phyloP scores from a whole-genome alignment of 2,888 invertebrate genomes.

The Sepioteuthis lessoniana region DNA sequence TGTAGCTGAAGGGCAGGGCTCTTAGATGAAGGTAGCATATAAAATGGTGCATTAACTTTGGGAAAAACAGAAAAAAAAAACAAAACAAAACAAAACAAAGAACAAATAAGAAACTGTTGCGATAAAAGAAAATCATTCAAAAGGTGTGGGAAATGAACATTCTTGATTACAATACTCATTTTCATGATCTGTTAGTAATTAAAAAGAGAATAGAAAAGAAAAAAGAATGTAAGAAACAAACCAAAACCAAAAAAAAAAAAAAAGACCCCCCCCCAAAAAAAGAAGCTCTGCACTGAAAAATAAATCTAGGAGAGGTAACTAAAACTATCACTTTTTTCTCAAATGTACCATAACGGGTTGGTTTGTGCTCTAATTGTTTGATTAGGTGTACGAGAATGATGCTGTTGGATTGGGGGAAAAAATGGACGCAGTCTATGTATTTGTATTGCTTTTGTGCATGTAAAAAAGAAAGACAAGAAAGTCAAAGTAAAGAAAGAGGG shows the following conservation, averaged over 20 bases:
- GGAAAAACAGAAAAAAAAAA: background rate
- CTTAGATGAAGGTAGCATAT: conserved; percentile 33
- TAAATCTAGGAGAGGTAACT: background rate
- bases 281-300: background rate
- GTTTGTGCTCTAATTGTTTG: conserved; percentile 33
- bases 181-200: conserved; percentile 23
- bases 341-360: background rate
- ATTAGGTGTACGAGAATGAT: background rate
- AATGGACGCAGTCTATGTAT: background rate
- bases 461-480: background rate
- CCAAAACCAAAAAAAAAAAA: background rate
- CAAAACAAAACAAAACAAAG: too few relatives aligned
- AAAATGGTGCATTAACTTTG: conserved; percentile 1
- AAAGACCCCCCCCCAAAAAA: background rate
- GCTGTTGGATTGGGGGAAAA: background rate
- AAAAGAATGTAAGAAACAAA: background rate
- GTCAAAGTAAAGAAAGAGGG: background rate
- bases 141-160: conserved; percentile 23
- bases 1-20: background rate
- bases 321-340: background rate
- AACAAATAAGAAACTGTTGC: background rate
- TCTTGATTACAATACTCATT: conserved; percentile 20
- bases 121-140: background rate
- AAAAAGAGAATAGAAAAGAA: background rate
- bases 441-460: too few relatives aligned